Base-by-base conservation (phyloP, 2,113 vertebrate genomes). In the Meriones unguiculatus region DNA sequence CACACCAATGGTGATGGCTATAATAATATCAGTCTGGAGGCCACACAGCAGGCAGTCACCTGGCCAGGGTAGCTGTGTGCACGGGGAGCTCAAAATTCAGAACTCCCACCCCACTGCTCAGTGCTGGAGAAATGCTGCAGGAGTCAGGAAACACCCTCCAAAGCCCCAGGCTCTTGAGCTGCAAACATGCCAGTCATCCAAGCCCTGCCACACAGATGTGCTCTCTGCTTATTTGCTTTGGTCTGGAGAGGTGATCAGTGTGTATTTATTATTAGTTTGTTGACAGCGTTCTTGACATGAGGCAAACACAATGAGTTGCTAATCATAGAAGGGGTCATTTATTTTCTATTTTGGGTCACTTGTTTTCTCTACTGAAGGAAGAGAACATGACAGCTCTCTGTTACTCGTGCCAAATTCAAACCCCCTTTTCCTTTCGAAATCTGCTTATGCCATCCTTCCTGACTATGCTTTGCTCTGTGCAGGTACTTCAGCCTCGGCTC, bases 311-410 rank as follows among this genome's bases (percentile, higher is more conserved):
- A 17, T 18, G 76, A 95, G 67, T 86, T 95, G 93, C 85, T 97
- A 90, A 97, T 97, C 94, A 96, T 30, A 92, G 85, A 89, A 94
- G 91, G 95, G 87, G 76, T 96, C 84, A 95, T 73, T 97, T 95
- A 32, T 91, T 97, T 96, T 72, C 93, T 88, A 50, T 96, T 94
- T 96, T 72, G 96, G 82, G 69, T 97, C 97, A 96, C 64, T 97
- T 91, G 59, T 80, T 96, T 96, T 77, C 95, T 92, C 87, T 94
- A 17, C 28, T 92, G 93, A 96, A 92, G 85, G 73, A 96, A 96
- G 93, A 50, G 38, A 97, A 65, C 88, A 90, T 85, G 94, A 97
- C 89, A 96, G 93, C 84, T 97, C 41, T 96, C 50, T 84, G 64
- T 92, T 95, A 89, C 81, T 52, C 87, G 72, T 80, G 85, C 92